Conservation (phyloP, 2,113 vertebrate genomes). For the Sminthopsis crassicaudata region DNA sequence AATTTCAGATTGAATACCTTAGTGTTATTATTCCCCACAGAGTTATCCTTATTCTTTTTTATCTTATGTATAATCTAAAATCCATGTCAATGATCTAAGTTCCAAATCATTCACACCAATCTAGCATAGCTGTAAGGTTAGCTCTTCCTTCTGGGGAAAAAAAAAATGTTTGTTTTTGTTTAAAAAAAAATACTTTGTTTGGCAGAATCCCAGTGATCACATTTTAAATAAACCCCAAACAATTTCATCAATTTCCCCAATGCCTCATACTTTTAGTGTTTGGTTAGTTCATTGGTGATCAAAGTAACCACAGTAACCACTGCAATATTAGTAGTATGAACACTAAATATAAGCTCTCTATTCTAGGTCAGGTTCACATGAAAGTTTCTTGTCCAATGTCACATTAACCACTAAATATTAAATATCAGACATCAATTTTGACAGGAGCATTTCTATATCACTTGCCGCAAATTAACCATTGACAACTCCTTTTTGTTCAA, state of each 20-base stretch:
- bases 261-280: slow-evolving; percentile 33
- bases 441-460: slow-evolving; percentile 36
- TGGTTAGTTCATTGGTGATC: not conserved
- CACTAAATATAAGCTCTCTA: not conserved
- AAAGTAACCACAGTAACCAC: not conserved
- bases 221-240: slow-evolving; percentile 24
- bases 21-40: not conserved
- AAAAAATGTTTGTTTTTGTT: not conserved
- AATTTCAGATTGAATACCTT: not conserved
- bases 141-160: slow-evolving; percentile 54
- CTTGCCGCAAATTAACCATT: slow-evolving; percentile 7
- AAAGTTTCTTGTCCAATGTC: not conserved
- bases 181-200: slow-evolving; percentile 42
- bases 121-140: not conserved
- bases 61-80: not conserved
- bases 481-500: slow-evolving; percentile 32
- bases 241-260: slow-evolving; percentile 31
- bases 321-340: not conserved
- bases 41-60: not conserved
- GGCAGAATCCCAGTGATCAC: slow-evolving; percentile 3
- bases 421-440: slow-evolving; percentile 33
- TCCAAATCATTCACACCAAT: not conserved
- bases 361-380: not conserved
- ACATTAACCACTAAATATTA: slow-evolving; percentile 6
- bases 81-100: not conserved